Percentiles rank a stretch among this genome's conserved stretches.
Evolutionary conservation across 1,140 invertebrate species (phyloP).

Genomic region (Tetragnatha versicolor): DNA sequence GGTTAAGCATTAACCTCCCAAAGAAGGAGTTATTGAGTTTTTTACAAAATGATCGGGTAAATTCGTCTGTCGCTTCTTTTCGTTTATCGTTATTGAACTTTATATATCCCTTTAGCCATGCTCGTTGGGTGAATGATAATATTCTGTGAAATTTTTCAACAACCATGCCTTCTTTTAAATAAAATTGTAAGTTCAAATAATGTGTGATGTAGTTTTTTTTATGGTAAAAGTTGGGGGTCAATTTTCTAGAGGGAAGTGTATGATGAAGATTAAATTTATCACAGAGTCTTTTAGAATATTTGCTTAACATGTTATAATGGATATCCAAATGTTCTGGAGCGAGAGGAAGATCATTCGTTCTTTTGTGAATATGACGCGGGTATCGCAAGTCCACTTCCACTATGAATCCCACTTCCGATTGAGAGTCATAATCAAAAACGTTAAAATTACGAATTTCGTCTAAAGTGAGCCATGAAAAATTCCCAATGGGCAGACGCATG

Average conservation of each 20-base stretch:
- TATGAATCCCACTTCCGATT: slow-evolving; percentile 54
- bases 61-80: slow-evolving; percentile 58
- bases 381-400: slow-evolving; percentile 59
- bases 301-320: slow-evolving; percentile 25
- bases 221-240: slow-evolving; percentile 26
- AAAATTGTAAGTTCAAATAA: slow-evolving; percentile 66
- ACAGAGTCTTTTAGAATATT: slow-evolving; percentile 2
- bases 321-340: slow-evolving; percentile 60
- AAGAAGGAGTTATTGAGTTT: slow-evolving; percentile 66
- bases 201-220: slow-evolving; percentile 66
- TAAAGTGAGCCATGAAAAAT: slow-evolving; percentile 21
- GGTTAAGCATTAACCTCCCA: slow-evolving; percentile 67
- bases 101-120: slow-evolving; percentile 66
- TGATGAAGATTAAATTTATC: slow-evolving; percentile 4
- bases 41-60: slow-evolving; percentile 61
- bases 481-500: not conserved
- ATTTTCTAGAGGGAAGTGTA: slow-evolving; percentile 11
- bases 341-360: slow-evolving; percentile 64
- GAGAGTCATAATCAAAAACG: not conserved
- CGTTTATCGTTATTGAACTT: slow-evolving; percentile 63
- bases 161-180: slow-evolving; percentile 63
- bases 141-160: slow-evolving; percentile 67
- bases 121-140: slow-evolving; percentile 65
- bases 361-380: slow-evolving; percentile 56
- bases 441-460: slow-evolving; percentile 28